Base-by-base conservation (phyloP, 1,140 invertebrate species). In the Grapholita molesta region DNA sequence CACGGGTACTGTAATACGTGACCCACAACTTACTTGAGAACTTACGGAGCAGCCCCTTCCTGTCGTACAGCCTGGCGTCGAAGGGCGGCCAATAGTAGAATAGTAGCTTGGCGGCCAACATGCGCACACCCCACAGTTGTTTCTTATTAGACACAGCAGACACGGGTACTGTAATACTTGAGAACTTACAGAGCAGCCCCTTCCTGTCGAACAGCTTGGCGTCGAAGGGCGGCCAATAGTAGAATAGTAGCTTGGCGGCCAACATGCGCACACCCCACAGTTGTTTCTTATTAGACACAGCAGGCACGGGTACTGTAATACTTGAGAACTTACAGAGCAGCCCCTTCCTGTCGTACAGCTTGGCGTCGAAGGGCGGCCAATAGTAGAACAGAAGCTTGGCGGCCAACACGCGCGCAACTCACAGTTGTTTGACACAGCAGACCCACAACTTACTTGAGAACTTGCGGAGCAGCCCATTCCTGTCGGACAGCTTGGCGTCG, bases 11-110 rank as follows among this genome's bases (percentile, higher is more conserved):
- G n/a, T n/a, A n/a, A n/a, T n/a, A n/a, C n/a, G n/a, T n/a, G 28
- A 4, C 7, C 8, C 6, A 9, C 38, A 9, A 82, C 93, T 94
- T 87, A 98, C 97, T 97, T 70, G 96, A 95, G 84, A 98, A 96
- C 92, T 98, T 98, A 72, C 97, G 96, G 65, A 98, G 95, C 33
- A 98, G 94, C 0, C 96, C 96, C 82, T 97, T 96, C 53, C 98
- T 94, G 85, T 99, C 98, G 80, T 98, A 97, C 2, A 98, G 94
- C 82, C 97, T 97, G 18, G 98, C 96, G 93, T 99, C 99, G 76
- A 99, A 96, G 2, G 98, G 96, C n/a, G 99, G 99, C 98, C 99
- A 99, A 87, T 99, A 99, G 92, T 99, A 98, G 90, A 99, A 99
- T n/a, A 99, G 93, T 24, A 99, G 93, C 92, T 99, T 99, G 48